Base-by-base conservation (phyloP, 2,888 invertebrate genomes). In the Ornithoptera priamus region DNA sequence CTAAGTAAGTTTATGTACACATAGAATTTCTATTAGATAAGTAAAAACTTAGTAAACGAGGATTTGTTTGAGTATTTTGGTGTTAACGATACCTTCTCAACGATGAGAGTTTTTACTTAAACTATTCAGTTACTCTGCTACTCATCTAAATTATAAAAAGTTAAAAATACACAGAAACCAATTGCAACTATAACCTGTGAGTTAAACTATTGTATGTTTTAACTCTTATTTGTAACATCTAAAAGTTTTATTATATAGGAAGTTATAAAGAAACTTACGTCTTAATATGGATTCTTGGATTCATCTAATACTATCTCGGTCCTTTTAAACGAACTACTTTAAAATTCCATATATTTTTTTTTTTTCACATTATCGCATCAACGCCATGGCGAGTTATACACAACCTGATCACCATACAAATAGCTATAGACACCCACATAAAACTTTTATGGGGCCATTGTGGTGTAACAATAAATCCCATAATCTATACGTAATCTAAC, bases 401-500 rank as follows among this genome's bases (percentile, higher is more conserved):
- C 59, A 59, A 68, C 71, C 71, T 70, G 73, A 73, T 77, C 76
- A 75, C 76, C 75, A 74, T 73, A 73, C 75, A 76, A 75, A 75
- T 74, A 71, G 75, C 77, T 73, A 75, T 77, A 78, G 76, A 76
- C 77, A 67, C 76, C 78, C 74, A 78, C 78, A 74, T 76, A 62
- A 73, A 74, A 75, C 74, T 78, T 78, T 78, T 77, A 78, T 77
- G 78, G 69, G 73, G 72, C 77, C 73, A 78, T 79, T 76, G 79
- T 78, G 74, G 75, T 75, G 79, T 76, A 72, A 73, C 75, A 76
- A 78, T 78, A 79, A 77, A 78, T 78, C 72, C 74, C 69, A 72
- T 72, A 74, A 76, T 78, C 77, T 76, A 46, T 65, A 65, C 22
- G 70, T 71, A 72, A 78, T 78, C 77, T 74, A 66, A 65, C 65